These are phyloP conservation scores for Schizothorax lantsangensis DNA, from an alignment of 2,797 vertebrate genomes.

Conservation along the genomic window DNA sequence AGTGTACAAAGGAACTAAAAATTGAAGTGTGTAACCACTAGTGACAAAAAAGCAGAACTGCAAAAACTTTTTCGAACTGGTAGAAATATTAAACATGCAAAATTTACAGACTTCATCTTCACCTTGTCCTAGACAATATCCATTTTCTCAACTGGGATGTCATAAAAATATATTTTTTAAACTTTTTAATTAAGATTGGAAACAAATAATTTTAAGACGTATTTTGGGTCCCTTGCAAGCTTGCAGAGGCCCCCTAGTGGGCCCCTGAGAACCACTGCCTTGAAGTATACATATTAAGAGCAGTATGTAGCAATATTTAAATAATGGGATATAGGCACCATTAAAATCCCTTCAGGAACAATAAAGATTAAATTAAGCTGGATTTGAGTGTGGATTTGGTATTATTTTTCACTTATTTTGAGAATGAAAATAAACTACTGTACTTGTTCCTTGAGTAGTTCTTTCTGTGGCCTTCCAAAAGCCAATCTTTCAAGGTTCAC, in stretches of 20 bases:
- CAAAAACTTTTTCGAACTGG: neutral
- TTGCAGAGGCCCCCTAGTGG: neutral
- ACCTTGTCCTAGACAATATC: neutral
- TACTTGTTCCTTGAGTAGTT: neutral
- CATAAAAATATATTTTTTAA: neutral
- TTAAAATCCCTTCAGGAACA: neutral
- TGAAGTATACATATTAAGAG: neutral
- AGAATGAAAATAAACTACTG: neutral
- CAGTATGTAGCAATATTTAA: too few relatives aligned
- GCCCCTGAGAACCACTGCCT: neutral
- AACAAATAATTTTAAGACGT: neutral
- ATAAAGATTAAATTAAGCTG: neutral
- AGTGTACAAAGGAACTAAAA: neutral
- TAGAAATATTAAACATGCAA: neutral
- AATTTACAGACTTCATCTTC: neutral
- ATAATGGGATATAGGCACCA: neutral
- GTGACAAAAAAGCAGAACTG: neutral
- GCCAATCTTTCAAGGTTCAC: neutral
- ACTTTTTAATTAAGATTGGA: neutral
- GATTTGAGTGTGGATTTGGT: slow-evolving; percentile 19
- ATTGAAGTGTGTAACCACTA: neutral
- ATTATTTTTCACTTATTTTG: neutral
- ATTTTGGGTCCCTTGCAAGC: neutral
- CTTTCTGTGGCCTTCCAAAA: neutral
- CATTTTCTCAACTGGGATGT: neutral